Conservation (phyloP, 1,140 invertebrate genomes). For the Stegodyphus dumicola region DNA sequence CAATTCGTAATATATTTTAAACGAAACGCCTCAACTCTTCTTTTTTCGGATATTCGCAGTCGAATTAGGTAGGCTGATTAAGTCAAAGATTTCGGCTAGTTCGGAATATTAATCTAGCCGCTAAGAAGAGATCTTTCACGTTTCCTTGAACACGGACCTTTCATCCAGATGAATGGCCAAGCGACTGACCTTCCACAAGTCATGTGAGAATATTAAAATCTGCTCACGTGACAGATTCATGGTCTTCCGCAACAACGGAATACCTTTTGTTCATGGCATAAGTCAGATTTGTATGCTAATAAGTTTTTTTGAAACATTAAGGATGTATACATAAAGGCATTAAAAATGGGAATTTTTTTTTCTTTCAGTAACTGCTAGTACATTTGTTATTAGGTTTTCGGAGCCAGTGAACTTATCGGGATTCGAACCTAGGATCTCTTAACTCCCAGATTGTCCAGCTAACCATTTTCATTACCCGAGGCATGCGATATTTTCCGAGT, state of each 20-base stretch:
- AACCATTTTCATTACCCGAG: too few relatives aligned
- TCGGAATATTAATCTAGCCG: neutral
- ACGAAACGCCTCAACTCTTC: neutral
- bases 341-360: too few relatives aligned
- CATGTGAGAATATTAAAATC: constrained; percentile 6
- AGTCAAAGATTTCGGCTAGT: neutral
- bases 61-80: neutral
- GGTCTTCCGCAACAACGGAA: neutral
- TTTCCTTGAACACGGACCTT: neutral
- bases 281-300: too few relatives aligned
- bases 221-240: neutral
- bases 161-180: constrained; percentile 20
- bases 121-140: neutral
- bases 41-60: neutral
- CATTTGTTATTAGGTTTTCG: too few relatives aligned
- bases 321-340: too few relatives aligned
- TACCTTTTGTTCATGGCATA: neutral
- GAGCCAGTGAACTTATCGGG: too few relatives aligned
- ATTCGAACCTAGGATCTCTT: too few relatives aligned
- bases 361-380: too few relatives aligned
- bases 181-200: constrained; percentile 14
- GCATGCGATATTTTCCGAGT: too few relatives aligned
- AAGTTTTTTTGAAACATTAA: too few relatives aligned
- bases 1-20: neutral
- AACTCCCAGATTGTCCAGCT: too few relatives aligned